Percentiles rank a stretch among this genome's conserved stretches.
phyloP scores from a whole-genome alignment of 2,113 vertebrate species.

The Nymphicus hollandicus region DNA sequence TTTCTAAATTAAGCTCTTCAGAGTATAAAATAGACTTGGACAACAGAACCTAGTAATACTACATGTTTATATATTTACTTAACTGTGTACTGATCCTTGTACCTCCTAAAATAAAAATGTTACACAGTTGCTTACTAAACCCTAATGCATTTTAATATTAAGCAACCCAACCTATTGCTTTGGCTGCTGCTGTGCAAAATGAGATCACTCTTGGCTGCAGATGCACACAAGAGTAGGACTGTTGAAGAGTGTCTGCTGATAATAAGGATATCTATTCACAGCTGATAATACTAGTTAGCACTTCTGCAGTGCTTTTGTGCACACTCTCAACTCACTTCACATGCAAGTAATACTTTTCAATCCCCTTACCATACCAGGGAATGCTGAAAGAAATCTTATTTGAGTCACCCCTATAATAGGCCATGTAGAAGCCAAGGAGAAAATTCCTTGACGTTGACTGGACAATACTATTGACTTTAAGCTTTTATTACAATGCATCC shows the following conservation, averaged over 20 bases:
- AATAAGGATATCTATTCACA: conserved; percentile 53
- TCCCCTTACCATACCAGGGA: not conserved
- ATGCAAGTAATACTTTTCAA: not conserved
- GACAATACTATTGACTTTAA: not conserved
- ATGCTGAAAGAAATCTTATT: not conserved
- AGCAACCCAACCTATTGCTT: conserved; percentile 28
- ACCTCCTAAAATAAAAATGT: not conserved
- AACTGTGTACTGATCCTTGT: not conserved
- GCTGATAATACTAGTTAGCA: conserved; percentile 57
- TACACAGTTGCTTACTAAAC: not conserved
- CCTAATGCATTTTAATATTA: not conserved
- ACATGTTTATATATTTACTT: not conserved
- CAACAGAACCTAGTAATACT: not conserved
- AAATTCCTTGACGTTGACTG: not conserved
- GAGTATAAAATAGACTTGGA: not conserved
- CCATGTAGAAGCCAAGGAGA: not conserved
- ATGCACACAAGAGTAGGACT: not conserved
- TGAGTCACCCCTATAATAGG: not conserved
- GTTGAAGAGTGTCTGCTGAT: conserved; percentile 56
- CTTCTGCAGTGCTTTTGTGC: conserved; percentile 22
- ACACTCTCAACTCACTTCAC: not conserved
- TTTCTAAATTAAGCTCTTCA: not conserved
- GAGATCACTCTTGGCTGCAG: conserved; percentile 52
- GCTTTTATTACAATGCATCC: not conserved
- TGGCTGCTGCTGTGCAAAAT: conserved; percentile 14